Percentiles rank a stretch among this genome's conserved stretches.
phyloP scores from a whole-genome alignment of 1,140 invertebrate species.

The Dendrolimus punctatus region DNA sequence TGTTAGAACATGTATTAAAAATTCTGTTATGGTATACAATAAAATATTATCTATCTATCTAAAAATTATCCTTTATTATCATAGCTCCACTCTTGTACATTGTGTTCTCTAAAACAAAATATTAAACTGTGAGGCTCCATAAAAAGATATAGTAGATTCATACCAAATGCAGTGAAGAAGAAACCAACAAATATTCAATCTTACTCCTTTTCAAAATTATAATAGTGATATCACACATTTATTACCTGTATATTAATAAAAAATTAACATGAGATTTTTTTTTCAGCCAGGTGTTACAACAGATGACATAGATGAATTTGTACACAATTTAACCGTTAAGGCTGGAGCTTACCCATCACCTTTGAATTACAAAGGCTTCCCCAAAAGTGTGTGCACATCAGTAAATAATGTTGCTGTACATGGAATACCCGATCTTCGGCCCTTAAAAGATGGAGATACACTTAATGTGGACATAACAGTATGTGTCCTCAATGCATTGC shows the following conservation, averaged over 20 bases:
- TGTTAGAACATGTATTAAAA: too few relatives aligned
- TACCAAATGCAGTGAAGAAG: too few relatives aligned
- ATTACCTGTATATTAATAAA: neutral
- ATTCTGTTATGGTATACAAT: too few relatives aligned
- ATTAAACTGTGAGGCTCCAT: too few relatives aligned
- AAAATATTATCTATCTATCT: too few relatives aligned
- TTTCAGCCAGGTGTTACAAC: constrained; percentile 88
- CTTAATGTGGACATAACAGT: constrained; percentile 95
- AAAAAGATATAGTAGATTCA: too few relatives aligned
- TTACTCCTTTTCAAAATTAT: too few relatives aligned
- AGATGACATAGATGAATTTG: constrained; percentile 86
- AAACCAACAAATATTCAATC: too few relatives aligned
- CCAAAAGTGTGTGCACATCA: constrained; percentile 96
- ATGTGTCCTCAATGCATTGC: constrained; percentile 42
- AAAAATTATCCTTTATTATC: too few relatives aligned
- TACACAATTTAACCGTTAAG: constrained; percentile 81
- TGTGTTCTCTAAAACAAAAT: too few relatives aligned
- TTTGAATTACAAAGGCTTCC: constrained; percentile 88
- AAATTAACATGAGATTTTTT: constrained; percentile 4
- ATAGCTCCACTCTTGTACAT: too few relatives aligned
- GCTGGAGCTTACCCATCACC: constrained; percentile 92
- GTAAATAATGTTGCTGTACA: constrained; percentile 96
- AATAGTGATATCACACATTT: neutral
- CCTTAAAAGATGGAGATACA: constrained; percentile 88
- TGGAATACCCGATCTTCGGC: constrained; percentile 92